Evolutionary conservation across 30 jellyfish, hydroid and myxozoan species (phyloP).

Genomic region (Clytia hemisphaerica): DNA sequence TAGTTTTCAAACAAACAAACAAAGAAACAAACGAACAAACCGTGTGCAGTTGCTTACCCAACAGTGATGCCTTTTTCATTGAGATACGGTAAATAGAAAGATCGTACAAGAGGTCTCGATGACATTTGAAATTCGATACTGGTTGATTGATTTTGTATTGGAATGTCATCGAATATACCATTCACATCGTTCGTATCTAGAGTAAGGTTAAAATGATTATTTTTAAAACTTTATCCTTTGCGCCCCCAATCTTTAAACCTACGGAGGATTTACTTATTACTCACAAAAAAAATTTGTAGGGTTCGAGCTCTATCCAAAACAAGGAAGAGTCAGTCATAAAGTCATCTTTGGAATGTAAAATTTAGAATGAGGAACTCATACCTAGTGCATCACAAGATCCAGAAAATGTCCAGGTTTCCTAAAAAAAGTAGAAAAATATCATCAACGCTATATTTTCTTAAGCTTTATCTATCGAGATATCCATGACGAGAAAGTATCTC

Average conservation of each 20-base stretch:
- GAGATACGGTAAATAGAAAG: slow-evolving; percentile 25
- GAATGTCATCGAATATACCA: slow-evolving; percentile 35
- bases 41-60: slow-evolving; percentile 5
- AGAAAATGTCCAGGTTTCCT: neutral
- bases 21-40: neutral
- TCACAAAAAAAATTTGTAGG: too few relatives aligned
- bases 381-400: neutral
- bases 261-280: too few relatives aligned
- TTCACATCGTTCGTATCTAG: slow-evolving; percentile 15
- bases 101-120: neutral
- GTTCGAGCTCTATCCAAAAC: too few relatives aligned
- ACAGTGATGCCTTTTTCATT: neutral
- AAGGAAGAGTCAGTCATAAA: too few relatives aligned
- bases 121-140: slow-evolving; percentile 1
- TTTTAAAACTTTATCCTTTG: neutral
- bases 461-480: neutral
- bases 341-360: too few relatives aligned
- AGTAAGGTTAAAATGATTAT: neutral
- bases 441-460: too few relatives aligned
- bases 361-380: neutral
- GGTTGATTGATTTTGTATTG: neutral
- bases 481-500: neutral
- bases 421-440: too few relatives aligned
- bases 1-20: too few relatives aligned
- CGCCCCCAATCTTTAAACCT: too few relatives aligned